These are phyloP conservation scores for Rhombomys opimus DNA, from an alignment of 2,113 vertebrate genomes.

Conservation along the genomic window DNA sequence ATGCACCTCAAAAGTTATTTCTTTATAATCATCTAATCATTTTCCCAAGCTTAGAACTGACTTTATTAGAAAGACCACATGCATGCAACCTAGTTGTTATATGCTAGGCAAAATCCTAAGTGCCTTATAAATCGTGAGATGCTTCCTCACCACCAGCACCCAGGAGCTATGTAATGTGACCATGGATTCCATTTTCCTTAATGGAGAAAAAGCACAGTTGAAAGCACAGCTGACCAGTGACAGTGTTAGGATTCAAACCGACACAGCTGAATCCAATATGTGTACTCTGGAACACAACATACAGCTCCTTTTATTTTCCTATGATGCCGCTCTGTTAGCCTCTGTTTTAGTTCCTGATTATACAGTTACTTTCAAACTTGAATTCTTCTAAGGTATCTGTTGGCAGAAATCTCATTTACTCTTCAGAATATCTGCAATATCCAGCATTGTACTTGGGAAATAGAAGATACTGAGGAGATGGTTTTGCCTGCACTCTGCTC, in stretches of 20 bases:
- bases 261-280: background rate
- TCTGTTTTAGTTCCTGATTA: background rate
- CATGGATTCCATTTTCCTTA: background rate
- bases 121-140: conserved; percentile 1
- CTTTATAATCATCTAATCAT: conserved; percentile 38
- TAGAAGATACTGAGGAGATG: background rate
- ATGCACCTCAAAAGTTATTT: conserved; percentile 43
- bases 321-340: background rate
- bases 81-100: background rate
- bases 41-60: conserved; percentile 15
- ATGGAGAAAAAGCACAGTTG: background rate
- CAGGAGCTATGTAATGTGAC: background rate
- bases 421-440: background rate
- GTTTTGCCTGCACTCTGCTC: background rate
- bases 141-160: background rate
- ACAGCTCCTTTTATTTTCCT: background rate
- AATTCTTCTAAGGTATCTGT: background rate
- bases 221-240: background rate
- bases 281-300: background rate
- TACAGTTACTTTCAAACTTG: background rate
- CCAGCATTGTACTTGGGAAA: background rate
- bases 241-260: background rate
- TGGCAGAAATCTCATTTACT: background rate
- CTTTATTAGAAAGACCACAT: conserved; percentile 24
- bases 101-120: background rate